Evolutionary conservation across 2,113 vertebrate species (phyloP).

Genomic region (Trinectes maculatus): DNA sequence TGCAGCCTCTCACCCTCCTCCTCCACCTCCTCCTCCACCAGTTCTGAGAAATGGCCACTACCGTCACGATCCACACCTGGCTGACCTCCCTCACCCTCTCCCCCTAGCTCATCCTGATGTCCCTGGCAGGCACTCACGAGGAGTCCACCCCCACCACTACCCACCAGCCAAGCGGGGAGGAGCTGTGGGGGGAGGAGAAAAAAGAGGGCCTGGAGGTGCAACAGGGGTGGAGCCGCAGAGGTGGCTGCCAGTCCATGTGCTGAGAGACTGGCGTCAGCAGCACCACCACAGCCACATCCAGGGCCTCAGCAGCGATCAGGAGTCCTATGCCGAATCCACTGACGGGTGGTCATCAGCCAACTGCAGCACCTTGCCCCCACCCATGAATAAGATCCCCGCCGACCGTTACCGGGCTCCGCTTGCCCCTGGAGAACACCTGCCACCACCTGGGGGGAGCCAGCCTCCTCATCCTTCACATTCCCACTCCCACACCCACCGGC

Average conservation of each 20-base stretch:
- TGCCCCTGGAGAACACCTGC: constrained; percentile 80
- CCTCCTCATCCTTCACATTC: constrained; percentile 55
- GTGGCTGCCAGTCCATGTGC: constrained; percentile 93
- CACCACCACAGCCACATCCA: constrained; percentile 82
- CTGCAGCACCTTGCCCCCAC: constrained; percentile 95
- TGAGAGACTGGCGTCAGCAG: constrained; percentile 88
- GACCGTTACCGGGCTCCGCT: constrained; percentile 93
- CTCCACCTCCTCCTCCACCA: constrained; percentile 68
- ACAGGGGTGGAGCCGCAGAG: constrained; percentile 79
- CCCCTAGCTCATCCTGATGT: constrained; percentile 83
- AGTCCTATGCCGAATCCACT: constrained; percentile 96
- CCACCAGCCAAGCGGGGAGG: constrained; percentile 82
- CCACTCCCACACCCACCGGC: constrained; percentile 71
- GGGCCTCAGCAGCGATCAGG: constrained; percentile 89
- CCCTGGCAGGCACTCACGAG: constrained; percentile 80
- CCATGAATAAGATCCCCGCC: constrained; percentile 97
- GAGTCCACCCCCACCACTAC: constrained; percentile 81
- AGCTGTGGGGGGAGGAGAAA: constrained; percentile 66
- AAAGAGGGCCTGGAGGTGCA: constrained; percentile 60
- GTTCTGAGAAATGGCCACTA: constrained; percentile 88
- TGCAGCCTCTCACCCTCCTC: constrained; percentile 51
- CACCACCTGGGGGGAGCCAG: constrained; percentile 60
- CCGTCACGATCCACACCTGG: constrained; percentile 83
- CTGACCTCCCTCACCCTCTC: constrained; percentile 83
- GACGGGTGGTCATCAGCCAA: constrained; percentile 98